Base-by-base conservation (phyloP, 2,113 vertebrate species). In the Melanostigma gelatinosum region DNA sequence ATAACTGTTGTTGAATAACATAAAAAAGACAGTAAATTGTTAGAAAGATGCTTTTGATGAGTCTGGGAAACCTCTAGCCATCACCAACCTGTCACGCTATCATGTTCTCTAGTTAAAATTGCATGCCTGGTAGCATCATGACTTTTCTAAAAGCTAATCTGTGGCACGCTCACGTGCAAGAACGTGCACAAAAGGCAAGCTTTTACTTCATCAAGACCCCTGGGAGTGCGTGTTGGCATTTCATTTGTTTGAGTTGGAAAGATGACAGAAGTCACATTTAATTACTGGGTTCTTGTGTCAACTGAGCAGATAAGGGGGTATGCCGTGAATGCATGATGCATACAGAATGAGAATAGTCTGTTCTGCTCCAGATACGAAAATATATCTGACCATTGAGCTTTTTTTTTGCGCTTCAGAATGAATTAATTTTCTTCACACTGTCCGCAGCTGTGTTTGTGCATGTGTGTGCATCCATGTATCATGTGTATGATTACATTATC, bases 231-330 rank as follows among this genome's bases (percentile, higher is more conserved):
- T 75, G 81, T 82, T 64, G 40, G 82, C 75, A 60, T 92, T 91
- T 89, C 67, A 86, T 89, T 91, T 91, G 82, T 92, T 83, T 85
- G 87, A 89, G 72, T 72, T 75, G 75, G 79, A 80, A 87, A 86
- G 88, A 91, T 92, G 91, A 92, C 88, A 91, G 80, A 78, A 94
- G 88, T 92, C 87, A 85, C 79, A 91, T 90, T 92, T 90, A 90
- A 92, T 92, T 90, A 91, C 29, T 7, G n/a, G 85, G 29, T 85
- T 84, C 84, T 73, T 79, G 70, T 88, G 86, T 90, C 90, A 88
- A 32, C 66, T 44, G 50, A 44, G 15, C 22, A 87, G 79, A 91
- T 90, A 84, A 83, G 86, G 65, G 85, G 79, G 54, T 50, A 65
- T 71, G 86, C 48, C 68, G 66, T 55, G 68, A 67, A 77, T 66